Evolutionary conservation across 1,140 invertebrate species (phyloP).

Genomic region (Nylanderia fulva): DNA sequence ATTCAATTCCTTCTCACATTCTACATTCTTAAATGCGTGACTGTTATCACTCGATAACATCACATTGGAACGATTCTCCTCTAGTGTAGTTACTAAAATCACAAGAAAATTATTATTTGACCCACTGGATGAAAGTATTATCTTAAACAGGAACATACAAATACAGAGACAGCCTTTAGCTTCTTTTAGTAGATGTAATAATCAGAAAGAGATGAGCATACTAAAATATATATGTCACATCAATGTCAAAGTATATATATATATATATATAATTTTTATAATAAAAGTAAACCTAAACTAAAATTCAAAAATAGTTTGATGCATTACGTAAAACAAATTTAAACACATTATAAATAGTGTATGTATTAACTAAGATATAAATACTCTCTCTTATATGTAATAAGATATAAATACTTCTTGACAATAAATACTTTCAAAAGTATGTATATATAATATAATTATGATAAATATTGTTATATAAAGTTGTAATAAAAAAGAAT

Average conservation of each 20-base stretch:
- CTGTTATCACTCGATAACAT: slow-evolving; percentile 65
- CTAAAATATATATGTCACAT: slow-evolving; percentile 23
- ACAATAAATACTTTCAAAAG: neutral
- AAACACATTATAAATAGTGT: slow-evolving; percentile 9
- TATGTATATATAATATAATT: no score
- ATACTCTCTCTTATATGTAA: no score
- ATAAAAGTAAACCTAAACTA: neutral
- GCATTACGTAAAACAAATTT: neutral
- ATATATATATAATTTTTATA: slow-evolving; percentile 22
- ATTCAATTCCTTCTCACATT: slow-evolving; percentile 85
- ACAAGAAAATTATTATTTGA: slow-evolving; percentile 49
- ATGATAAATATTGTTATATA: no score
- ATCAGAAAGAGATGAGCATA: slow-evolving; percentile 1
- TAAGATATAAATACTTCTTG: neutral
- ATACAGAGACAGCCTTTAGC: slow-evolving; percentile 32
- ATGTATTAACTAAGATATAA: neutral
- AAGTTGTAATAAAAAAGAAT: no score
- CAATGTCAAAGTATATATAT: slow-evolving; percentile 14
- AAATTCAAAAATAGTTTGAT: neutral
- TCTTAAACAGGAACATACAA: slow-evolving; percentile 36
- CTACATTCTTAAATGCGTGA: slow-evolving; percentile 71
- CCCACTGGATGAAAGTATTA: neutral
- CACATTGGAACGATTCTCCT: slow-evolving; percentile 50
- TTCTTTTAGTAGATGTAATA: slow-evolving; percentile 25
- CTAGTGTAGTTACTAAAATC: slow-evolving; percentile 72